phyloP scores from a whole-genome alignment of 2,888 invertebrate genomes.

The Oligia fasciuncula region DNA sequence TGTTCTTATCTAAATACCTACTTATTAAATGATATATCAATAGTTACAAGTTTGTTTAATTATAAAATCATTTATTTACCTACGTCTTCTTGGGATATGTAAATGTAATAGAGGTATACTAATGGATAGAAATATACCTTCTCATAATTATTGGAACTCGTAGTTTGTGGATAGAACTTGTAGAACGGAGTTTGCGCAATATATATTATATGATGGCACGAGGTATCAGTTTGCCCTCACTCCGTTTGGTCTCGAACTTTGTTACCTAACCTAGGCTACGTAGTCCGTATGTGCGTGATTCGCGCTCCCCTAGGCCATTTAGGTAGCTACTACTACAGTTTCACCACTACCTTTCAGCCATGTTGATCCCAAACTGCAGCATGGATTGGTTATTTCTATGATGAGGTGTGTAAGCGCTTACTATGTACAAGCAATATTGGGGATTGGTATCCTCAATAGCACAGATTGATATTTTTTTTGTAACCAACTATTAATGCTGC shows the following conservation, averaged over 20 bases:
- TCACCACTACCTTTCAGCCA: neutral
- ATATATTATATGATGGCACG: neutral
- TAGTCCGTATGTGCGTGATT: neutral
- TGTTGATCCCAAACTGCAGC: neutral
- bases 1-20: neutral
- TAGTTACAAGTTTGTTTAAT: neutral
- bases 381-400: neutral
- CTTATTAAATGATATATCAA: slow-evolving; percentile 7
- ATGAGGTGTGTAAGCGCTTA: neutral
- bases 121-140: neutral
- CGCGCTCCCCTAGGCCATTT: neutral
- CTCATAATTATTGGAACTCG: neutral
- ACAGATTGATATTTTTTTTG: neutral
- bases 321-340: neutral
- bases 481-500: neutral
- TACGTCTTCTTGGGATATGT: neutral
- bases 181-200: neutral
- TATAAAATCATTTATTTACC: neutral
- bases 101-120: neutral
- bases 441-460: neutral
- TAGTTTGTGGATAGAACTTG: neutral
- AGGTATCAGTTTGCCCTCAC: neutral
- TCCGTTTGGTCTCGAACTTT: neutral
- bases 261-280: neutral
- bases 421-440: neutral